phyloP scores from a whole-genome alignment of 2,888 invertebrate species.

The Exocentrus adspersus region DNA sequence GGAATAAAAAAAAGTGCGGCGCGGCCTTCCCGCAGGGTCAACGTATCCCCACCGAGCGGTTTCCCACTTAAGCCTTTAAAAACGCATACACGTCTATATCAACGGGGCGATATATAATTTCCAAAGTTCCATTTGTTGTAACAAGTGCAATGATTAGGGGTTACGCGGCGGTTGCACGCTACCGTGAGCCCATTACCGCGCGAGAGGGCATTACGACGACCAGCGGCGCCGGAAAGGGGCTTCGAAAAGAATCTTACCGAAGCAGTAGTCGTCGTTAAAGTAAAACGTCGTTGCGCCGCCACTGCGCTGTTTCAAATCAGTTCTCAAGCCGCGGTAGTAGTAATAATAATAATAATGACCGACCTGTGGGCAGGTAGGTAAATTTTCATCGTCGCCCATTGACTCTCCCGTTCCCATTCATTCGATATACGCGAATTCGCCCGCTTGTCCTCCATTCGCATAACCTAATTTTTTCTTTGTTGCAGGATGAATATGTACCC shows the following conservation, averaged over 20 bases:
- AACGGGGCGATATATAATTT: conserved; percentile 43
- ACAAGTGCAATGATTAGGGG: conserved; percentile 51
- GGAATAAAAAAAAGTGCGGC: conserved; percentile 2
- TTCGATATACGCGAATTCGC: too few species aligned
- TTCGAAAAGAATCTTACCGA: background rate
- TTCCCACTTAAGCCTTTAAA: conserved; percentile 36
- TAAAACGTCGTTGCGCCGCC: too few species aligned
- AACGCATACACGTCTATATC: conserved; percentile 38
- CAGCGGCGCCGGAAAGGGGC: conserved; percentile 3
- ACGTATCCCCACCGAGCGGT: conserved; percentile 22
- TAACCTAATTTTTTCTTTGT: conserved; percentile 17
- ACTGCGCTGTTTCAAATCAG: conserved; percentile 31
- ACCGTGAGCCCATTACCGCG: conserved; percentile 44
- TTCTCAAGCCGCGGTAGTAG: too few species aligned
- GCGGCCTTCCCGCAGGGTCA: conserved; percentile 14
- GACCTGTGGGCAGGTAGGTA: too few species aligned
- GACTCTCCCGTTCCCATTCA: conserved; percentile 28
- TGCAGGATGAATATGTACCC: conserved; percentile 68
- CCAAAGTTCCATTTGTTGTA: conserved; percentile 51
- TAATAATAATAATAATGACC: too few species aligned
- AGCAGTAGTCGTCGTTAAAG: conserved; percentile 32
- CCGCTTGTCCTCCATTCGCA: too few species aligned
- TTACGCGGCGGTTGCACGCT: conserved; percentile 50
- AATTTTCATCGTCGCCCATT: conserved; percentile 39
- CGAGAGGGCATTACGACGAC: conserved; percentile 28